Evolutionary conservation across 2,888 invertebrate genomes (phyloP).

Genomic region (Drosophila picticornis): DNA sequence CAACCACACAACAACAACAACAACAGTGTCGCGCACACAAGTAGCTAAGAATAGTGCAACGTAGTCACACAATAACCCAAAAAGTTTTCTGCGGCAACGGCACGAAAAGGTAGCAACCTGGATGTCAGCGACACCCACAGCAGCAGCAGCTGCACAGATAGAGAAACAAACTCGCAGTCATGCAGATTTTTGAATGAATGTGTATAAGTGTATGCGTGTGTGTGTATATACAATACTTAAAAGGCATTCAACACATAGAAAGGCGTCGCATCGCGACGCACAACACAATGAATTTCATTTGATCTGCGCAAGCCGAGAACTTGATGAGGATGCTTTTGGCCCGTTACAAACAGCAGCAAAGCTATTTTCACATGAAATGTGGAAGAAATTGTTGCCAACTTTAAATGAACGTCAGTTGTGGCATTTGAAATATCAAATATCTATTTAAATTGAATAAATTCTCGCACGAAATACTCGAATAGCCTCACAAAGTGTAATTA

Average conservation of each 20-base stretch:
- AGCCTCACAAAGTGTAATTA: neutral
- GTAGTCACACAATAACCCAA: conserved; percentile 64
- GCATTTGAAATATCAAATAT: neutral
- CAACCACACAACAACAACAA: conserved; percentile 22
- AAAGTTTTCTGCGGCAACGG: conserved; percentile 65
- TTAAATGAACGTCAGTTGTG: neutral
- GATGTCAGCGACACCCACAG: conserved; percentile 50
- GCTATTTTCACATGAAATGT: conserved; percentile 8
- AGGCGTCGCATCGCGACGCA: conserved; percentile 51
- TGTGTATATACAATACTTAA: conserved; percentile 22
- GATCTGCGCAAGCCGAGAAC: conserved; percentile 71
- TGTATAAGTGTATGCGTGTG: conserved; percentile 17
- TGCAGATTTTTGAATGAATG: conserved; percentile 9
- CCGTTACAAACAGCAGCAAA: neutral
- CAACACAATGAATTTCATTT: conserved; percentile 83
- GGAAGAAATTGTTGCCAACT: conserved; percentile 37
- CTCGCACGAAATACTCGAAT: neutral
- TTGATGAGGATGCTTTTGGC: conserved; percentile 57
- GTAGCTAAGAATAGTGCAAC: conserved; percentile 70
- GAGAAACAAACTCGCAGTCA: conserved; percentile 1
- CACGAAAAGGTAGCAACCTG: conserved; percentile 67
- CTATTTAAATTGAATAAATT: neutral
- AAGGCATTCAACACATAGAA: conserved; percentile 51
- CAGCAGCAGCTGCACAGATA: conserved; percentile 28
- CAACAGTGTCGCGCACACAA: conserved; percentile 11